phyloP scores from a whole-genome alignment of 2,113 vertebrate genomes.

The Campylomormyrus numenius region DNA sequence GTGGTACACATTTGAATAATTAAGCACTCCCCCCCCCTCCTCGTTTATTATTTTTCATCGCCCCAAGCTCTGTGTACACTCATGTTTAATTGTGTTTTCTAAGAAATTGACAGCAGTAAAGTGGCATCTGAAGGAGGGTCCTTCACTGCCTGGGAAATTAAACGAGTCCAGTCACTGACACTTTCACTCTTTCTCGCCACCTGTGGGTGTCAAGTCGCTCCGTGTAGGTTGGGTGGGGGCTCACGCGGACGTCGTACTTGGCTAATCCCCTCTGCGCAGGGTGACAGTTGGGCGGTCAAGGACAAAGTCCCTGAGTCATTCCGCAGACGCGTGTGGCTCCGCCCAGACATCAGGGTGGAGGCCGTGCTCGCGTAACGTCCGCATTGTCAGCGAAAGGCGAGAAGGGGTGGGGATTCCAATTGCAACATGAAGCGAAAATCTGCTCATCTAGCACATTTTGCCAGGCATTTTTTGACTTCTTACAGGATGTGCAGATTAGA shows the following conservation, averaged over 20 bases:
- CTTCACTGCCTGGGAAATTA: not conserved
- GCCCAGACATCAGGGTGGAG: not conserved
- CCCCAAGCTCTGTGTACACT: not conserved
- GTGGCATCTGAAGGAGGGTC: not conserved
- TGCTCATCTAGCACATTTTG: not conserved
- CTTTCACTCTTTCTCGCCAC: not conserved
- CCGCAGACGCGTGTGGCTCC: not conserved
- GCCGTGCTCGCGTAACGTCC: not conserved
- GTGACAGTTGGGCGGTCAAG: not conserved
- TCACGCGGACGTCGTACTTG: not conserved
- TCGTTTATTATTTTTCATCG: not conserved
- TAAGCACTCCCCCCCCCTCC: not conserved
- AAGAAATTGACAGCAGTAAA: not conserved
- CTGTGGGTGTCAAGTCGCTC: not conserved
- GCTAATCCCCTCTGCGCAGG: not conserved
- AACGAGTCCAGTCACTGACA: not conserved
- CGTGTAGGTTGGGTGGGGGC: not conserved
- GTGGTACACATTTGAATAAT: constrained; percentile 16
- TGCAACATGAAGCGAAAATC: not conserved
- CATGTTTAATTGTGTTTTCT: constrained; percentile 2
- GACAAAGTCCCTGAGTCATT: not conserved
- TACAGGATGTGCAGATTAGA: not conserved
- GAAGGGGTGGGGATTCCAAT: not conserved
- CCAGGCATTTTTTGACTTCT: not conserved
- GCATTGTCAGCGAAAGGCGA: not conserved